Evolutionary conservation across 2,888 invertebrate genomes (phyloP), one percentile per base, ranked within the genome.

Genomic region (Exocentrus adspersus): DNA sequence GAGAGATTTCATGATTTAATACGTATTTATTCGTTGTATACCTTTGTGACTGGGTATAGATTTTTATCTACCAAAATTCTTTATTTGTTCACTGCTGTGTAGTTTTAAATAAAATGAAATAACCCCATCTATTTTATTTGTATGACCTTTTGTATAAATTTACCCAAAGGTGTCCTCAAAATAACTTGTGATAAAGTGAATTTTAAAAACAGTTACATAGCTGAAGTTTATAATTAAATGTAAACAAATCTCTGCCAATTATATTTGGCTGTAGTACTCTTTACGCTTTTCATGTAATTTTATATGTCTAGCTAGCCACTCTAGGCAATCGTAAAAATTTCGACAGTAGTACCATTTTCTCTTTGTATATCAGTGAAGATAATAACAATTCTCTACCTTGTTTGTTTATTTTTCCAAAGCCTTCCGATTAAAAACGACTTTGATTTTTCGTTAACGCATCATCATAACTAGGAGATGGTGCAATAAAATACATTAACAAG

Each of bases 231-330:
- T 51, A 32, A 51, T 51, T 51, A 51, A 32, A 51, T 30, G 30
- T 51, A 51, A 51, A 51, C 51, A 51, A 51, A 30, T 32, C 32
- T 10, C 4, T 51, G 51, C 51, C 51, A 51, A 51, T 32, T 51
- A 30, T 30, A 32, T 32, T 51, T 51, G 51, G 51, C 51, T n/a
- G 24, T 5, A 50, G 28, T 50, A 6, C 28, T 50, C 24, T 50
- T 30, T 30, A 17, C n/a, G 45, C 19, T 45, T 20, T 45, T 14
- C 45, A 16, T 20, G 9, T 45, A 20, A 19, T 17, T 45, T 20
- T 14, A 37, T n/a, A 37, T 37, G 37, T 12, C n/a, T n/a, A n/a
- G n/a, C 37, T n/a, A 12, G 4, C 2, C 37, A 12, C 5, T 24
- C 12, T 12, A 37, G 12, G 14, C 2, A 32, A 24, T 7, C 24